Percentiles rank a stretch among this genome's conserved stretches.
These are phyloP conservation scores for Morpho achilles DNA, from an alignment of 2,888 invertebrate species.

Conservation along the genomic window DNA sequence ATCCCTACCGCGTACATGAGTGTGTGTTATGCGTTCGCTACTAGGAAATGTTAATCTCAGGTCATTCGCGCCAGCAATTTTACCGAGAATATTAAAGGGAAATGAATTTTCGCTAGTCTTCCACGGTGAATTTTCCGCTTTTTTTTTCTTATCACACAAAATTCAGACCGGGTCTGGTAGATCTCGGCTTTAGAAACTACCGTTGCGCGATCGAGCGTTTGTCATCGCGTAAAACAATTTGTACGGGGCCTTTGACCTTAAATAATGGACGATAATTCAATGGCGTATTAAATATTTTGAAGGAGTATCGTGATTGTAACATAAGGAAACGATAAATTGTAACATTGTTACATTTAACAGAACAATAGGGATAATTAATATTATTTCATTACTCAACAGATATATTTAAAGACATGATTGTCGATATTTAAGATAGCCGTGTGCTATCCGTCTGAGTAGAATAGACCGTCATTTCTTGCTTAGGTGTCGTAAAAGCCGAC, in stretches of 20 bases:
- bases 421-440: not conserved
- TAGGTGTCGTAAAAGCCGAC: too few species aligned
- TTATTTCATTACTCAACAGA: slow-evolving; percentile 43
- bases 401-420: slow-evolving; percentile 32
- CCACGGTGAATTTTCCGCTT: slow-evolving; percentile 16
- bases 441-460: too few species aligned
- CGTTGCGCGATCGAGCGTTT: slow-evolving; percentile 11
- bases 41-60: slow-evolving; percentile 62
- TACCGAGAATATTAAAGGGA: slow-evolving; percentile 33
- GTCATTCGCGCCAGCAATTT: slow-evolving; percentile 52
- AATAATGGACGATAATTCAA: slow-evolving; percentile 25
- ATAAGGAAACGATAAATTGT: slow-evolving; percentile 44
- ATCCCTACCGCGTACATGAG: not conserved
- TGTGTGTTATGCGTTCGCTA: slow-evolving; percentile 41
- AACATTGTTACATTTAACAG: slow-evolving; percentile 52
- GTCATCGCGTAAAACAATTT: slow-evolving; percentile 24
- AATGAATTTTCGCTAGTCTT: slow-evolving; percentile 24
- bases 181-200: slow-evolving; percentile 2
- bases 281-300: slow-evolving; percentile 30
- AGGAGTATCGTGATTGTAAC: slow-evolving; percentile 31
- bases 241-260: slow-evolving; percentile 28
- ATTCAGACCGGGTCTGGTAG: slow-evolving; percentile 3
- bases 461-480: too few species aligned
- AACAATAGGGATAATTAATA: slow-evolving; percentile 54
- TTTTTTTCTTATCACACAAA: slow-evolving; percentile 9